phyloP scores from a whole-genome alignment of 2,797 vertebrate species.

The Anolis apletophallus region DNA sequence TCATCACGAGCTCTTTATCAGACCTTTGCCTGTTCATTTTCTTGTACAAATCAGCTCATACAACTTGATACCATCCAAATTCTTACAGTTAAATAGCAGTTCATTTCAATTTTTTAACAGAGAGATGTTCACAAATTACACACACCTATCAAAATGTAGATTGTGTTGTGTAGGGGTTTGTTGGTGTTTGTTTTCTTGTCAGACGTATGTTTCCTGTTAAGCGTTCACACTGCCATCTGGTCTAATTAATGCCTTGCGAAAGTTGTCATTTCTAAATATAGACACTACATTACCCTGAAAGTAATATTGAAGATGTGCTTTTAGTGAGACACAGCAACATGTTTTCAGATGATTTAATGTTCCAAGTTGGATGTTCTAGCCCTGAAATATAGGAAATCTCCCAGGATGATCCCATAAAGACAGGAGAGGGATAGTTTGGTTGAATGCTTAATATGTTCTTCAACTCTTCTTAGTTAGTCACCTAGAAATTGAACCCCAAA shows the following conservation, averaged over 20 bases:
- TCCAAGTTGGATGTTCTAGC: not conserved
- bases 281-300: conserved; percentile 20
- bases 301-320: conserved; percentile 32
- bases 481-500: not conserved
- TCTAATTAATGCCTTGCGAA: conserved; percentile 64
- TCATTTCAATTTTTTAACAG: not conserved
- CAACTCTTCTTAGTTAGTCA: not conserved
- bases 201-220: conserved; percentile 48
- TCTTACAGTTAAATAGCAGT: not conserved
- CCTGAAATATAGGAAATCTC: not conserved
- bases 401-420: not conserved
- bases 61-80: not conserved
- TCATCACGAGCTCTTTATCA: no score
- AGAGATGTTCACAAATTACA: not conserved
- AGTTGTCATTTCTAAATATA: conserved; percentile 37
- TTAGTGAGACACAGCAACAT: conserved; percentile 40
- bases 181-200: conserved; percentile 50
- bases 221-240: conserved; percentile 50
- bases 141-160: not conserved
- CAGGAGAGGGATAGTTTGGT: not conserved
- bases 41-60: no score
- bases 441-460: no score
- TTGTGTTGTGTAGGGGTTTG: conserved; percentile 3
- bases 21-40: no score
- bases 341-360: not conserved